A percentile compares a stretch with the other conserved stretches of the same genome.
phyloP scores from a whole-genome alignment of 1,140 invertebrate genomes.

The Lanistes nyassanus region DNA sequence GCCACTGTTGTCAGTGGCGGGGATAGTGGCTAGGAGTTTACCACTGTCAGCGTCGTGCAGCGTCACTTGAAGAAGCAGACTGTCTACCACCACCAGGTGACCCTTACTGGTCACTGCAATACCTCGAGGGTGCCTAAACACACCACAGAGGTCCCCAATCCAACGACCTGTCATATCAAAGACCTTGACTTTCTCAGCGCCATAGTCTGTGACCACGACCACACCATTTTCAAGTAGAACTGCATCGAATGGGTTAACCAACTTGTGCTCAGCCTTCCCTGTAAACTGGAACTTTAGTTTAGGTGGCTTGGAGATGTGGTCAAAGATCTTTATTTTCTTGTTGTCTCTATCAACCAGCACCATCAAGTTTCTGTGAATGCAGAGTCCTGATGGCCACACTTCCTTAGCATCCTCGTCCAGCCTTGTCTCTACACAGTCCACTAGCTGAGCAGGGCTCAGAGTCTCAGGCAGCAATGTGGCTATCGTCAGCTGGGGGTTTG shows the following conservation, averaged over 20 bases:
- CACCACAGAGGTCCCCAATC: constrained; percentile 43
- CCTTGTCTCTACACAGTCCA: constrained; percentile 40
- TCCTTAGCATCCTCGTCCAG: constrained; percentile 44
- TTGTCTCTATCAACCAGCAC: constrained; percentile 60
- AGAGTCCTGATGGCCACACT: constrained; percentile 60
- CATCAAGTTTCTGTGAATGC: constrained; percentile 37
- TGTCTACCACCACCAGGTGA: constrained; percentile 59
- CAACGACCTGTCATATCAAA: constrained; percentile 48
- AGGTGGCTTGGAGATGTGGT: constrained; percentile 39
- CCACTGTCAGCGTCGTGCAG: constrained; percentile 52
- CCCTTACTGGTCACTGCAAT: constrained; percentile 53
- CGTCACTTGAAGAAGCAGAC: constrained; percentile 44
- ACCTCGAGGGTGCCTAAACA: constrained; percentile 60
- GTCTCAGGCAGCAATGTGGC: constrained; percentile 47
- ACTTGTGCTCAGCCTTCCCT: constrained; percentile 42
- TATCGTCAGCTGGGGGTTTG: constrained; percentile 29
- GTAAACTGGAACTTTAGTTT: constrained; percentile 38
- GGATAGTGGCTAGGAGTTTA: constrained; percentile 44
- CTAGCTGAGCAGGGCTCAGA: constrained; percentile 35
- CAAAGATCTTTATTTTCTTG: constrained; percentile 56
- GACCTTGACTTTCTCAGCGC: constrained; percentile 55
- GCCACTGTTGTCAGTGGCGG: constrained; percentile 39
- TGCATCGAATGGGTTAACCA: constrained; percentile 57
- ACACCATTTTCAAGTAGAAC: constrained; percentile 52
- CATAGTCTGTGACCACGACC: constrained; percentile 60